Base-by-base conservation (phyloP, 2,797 vertebrate genomes). In the Hoplostethus mediterraneus region DNA sequence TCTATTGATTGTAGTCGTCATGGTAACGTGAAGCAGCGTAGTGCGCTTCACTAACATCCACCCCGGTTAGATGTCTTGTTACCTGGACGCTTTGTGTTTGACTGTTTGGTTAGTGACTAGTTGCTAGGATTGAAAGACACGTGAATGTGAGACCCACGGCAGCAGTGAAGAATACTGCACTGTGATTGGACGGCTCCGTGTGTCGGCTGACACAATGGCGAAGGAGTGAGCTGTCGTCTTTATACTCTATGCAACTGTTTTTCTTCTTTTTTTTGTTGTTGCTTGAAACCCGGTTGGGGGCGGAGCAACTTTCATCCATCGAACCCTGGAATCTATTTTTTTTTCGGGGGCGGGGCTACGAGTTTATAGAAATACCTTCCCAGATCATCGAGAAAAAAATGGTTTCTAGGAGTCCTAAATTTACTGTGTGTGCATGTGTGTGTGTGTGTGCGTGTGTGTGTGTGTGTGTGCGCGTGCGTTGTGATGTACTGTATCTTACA, bases 161-260 rank as follows among this genome's bases (percentile, higher is more conserved):
- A 95, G 91, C 93, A 74, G 93, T 93, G 93, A 95, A 94, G 89
- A 82, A 80, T 90, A 92, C 93, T 95, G 95, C 95, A 95, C 94
- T 95, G 94, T 75, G 89, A 95, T 94, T 94, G 92, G 91, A 91
- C 93, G 62, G 94, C 93, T 95, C 93, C 88, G 63, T 92, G 92
- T 94, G 94, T 94, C 90, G 11, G 68, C 79, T 74, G 88, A 92
- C 92, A 93, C 93, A 89, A 73, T 73, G 90, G 89, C 33, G 86
- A 91, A 93, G 91, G 88, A 92, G 90, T 85, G 93, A 95, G 94
- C 94, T 92, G 94, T 92, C 86, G 86, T 93, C 95, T 95, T 95
- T 95, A 95, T 78, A 87, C 90, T 91, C 93, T 95, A 95, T 95
- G 95, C 95, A 95, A 94, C 85, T 84, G 82, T 90, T 87, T 83